Evolutionary conservation across 1,140 invertebrate genomes (phyloP).

Genomic region (Drosophila erecta): DNA sequence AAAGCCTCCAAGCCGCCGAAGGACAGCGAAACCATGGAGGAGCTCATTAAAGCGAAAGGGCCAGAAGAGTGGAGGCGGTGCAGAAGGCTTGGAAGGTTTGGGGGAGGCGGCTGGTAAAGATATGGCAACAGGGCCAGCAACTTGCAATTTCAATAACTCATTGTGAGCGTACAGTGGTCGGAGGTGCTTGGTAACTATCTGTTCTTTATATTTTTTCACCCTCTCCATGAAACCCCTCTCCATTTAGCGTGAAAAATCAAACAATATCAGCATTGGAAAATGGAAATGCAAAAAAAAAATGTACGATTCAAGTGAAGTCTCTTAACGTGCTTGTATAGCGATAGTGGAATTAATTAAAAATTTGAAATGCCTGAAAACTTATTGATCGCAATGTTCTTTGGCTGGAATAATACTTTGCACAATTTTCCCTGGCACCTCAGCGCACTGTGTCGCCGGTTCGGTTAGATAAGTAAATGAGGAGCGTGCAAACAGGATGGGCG

Average conservation of each 20-base stretch:
- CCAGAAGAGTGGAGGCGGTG: not conserved
- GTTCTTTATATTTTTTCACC: not conserved
- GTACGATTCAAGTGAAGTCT: no score
- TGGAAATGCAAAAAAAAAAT: no score
- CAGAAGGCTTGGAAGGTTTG: no score
- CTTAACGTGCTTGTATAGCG: no score
- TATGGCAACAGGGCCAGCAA: conserved; percentile 21
- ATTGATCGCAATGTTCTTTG: no score
- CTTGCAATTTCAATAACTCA: conserved; percentile 73
- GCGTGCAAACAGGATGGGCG: not conserved
- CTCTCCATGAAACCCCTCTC: no score
- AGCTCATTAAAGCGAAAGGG: conserved; percentile 62
- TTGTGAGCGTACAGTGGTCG: conserved; percentile 19
- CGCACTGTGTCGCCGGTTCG: conserved; percentile 15
- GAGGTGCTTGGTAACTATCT: not conserved
- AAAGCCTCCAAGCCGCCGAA: conserved; percentile 30
- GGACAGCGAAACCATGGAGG: conserved; percentile 5
- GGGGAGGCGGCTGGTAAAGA: not conserved
- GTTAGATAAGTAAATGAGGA: conserved; percentile 39
- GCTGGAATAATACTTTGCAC: not conserved
- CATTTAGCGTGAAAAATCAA: not conserved
- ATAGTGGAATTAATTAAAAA: not conserved
- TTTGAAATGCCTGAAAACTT: not conserved
- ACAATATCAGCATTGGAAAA: no score
- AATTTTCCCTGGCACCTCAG: not conserved